Percentiles rank a stretch among this genome's conserved stretches.
Evolutionary conservation across 2,797 vertebrate species (phyloP).

Genomic region (Sebastes matsubarae): DNA sequence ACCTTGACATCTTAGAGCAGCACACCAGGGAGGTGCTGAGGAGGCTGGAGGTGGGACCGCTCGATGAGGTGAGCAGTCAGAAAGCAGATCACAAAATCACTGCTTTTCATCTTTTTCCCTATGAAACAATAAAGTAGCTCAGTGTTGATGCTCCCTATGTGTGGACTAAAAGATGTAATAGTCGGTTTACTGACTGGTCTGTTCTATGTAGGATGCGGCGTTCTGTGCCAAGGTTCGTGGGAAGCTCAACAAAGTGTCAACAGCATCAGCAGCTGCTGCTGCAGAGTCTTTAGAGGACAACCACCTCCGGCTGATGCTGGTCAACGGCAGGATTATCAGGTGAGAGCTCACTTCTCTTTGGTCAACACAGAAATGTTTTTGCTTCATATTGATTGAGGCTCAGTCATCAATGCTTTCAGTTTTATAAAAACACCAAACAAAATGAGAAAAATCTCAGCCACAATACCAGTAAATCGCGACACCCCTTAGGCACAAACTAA

Average conservation of each 20-base stretch:
- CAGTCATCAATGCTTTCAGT: not conserved
- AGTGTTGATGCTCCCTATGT: not conserved
- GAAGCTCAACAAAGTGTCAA: slow-evolving; percentile 94
- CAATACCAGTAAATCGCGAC: too few relatives aligned
- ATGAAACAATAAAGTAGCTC: not conserved
- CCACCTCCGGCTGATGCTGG: slow-evolving; percentile 91
- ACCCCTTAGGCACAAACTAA: not conserved
- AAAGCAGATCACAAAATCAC: not conserved
- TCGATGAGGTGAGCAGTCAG: slow-evolving; percentile 87
- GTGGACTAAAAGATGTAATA: not conserved
- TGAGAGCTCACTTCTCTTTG: slow-evolving; percentile 51
- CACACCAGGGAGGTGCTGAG: slow-evolving; percentile 95
- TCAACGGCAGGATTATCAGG: slow-evolving; percentile 96
- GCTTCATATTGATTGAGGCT: not conserved
- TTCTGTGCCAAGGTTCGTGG: slow-evolving; percentile 88
- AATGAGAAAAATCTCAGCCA: too few relatives aligned
- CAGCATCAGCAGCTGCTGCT: slow-evolving; percentile 87
- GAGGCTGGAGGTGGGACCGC: slow-evolving; percentile 92
- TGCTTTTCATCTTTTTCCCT: not conserved
- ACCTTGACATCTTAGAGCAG: slow-evolving; percentile 94
- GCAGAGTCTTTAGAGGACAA: slow-evolving; percentile 89
- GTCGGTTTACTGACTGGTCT: not conserved
- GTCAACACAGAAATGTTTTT: not conserved
- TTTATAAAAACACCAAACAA: too few relatives aligned
- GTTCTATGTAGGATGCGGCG: slow-evolving; percentile 79